Conservation (phyloP, 2,888 invertebrate genomes). For the Platycheirus rosarum region DNA sequence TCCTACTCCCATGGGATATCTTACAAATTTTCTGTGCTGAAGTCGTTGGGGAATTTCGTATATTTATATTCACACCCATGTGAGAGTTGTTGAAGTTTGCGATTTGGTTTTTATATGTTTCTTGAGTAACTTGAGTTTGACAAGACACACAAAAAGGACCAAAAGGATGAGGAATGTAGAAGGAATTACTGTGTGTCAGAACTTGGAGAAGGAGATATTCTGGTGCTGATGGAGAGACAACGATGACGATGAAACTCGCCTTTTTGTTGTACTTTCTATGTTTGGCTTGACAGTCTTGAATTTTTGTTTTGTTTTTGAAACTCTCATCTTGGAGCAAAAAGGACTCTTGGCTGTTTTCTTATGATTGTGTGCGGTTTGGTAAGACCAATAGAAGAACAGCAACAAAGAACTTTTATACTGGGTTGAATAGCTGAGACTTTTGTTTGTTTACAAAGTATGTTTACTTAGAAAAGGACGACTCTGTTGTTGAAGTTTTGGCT, state of each 20-base stretch:
- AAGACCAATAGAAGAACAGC: conserved; percentile 8
- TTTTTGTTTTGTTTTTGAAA: conserved; percentile 16
- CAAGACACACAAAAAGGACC: conserved; percentile 12
- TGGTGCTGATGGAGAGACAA: too few relatives aligned
- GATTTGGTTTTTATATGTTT: conserved; percentile 19
- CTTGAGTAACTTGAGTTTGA: conserved; percentile 22
- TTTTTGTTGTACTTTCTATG: not conserved
- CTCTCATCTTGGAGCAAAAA: not conserved
- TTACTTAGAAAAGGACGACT: too few relatives aligned
- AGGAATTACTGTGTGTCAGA: conserved; percentile 13
- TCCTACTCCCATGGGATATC: conserved; percentile 36
- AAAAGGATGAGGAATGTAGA: not conserved
- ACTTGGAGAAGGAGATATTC: conserved; percentile 1
- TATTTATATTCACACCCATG: not conserved
- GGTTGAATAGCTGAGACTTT: conserved; percentile 24
- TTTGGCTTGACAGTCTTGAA: conserved; percentile 7
- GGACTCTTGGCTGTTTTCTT: not conserved
- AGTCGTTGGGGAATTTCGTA: conserved; percentile 8
- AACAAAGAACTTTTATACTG: not conserved
- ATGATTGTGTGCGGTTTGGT: conserved; percentile 10
- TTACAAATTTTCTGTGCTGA: conserved; percentile 34
- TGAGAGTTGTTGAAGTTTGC: conserved; percentile 52
- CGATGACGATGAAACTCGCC: conserved; percentile 12
- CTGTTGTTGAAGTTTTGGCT: too few relatives aligned
- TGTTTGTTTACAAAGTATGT: conserved; percentile 32